Base-by-base conservation (phyloP, 2,113 vertebrate species). In the Sterrhoptilus dennistouni region DNA sequence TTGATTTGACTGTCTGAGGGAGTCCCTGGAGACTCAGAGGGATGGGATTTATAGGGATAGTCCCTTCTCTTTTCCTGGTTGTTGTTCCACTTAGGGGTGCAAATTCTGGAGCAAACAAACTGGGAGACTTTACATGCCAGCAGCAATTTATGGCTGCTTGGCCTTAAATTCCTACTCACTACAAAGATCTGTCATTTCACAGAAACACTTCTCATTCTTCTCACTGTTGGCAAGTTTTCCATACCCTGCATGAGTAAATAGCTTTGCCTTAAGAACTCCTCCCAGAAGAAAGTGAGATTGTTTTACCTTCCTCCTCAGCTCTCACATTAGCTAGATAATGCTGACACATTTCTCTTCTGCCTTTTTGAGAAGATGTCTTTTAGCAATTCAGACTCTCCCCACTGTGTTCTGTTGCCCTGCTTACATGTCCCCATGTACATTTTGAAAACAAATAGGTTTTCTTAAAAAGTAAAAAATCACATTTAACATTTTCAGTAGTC, bases 381-480 rank as follows among this genome's bases (percentile, higher is more conserved):
- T 59, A 52, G 19, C 0, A 0, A 66, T 11, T 36, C 52, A 59
- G 47, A 53, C 54, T 85, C 56, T 76, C 35, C 31, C 36, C 10
- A 13, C 7, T 1, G 0, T 20, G 21, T 35, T 44, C 15, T 85
- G 56, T 47, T 45, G 21, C 14, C 29, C 24, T 5, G 4, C 6
- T 59, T n/a, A 23, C 7, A 5, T 9, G 8, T 6, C 54, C 18
- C n/a, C 13, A 36, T 2, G 8, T 13, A 25, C 0, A 5, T 65
- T 64, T 61, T 64, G 6, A 54, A 56, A 78, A 40, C 19, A 63
- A 56, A 44, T 3, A 23, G 0, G 2, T 31, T 70, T 63, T 33
- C 47, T 85, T 76, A 24, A 64, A 59, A 83, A 47, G 19, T 25
- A 45, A n/a, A n/a, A 76, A 76, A 38, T 35, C 3, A 3, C 3